Base-by-base conservation (phyloP, 2,888 invertebrate species). In the Volucella bombylans region DNA sequence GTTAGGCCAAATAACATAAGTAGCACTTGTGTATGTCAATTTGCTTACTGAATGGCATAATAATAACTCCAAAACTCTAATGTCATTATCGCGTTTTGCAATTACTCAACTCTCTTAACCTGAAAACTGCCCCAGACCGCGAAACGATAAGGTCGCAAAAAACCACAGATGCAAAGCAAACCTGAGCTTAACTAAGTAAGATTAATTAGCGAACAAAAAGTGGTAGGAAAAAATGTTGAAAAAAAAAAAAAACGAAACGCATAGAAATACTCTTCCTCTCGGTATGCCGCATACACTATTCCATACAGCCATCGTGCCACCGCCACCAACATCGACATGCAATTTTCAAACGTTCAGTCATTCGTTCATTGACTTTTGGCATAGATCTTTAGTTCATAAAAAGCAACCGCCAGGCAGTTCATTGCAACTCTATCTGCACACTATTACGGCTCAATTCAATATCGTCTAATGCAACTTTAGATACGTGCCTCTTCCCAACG, bases 341-440 rank as follows among this genome's bases (percentile, higher is more conserved):
- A 78, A 64, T 68, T 78, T 78, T 78, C 67, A 82, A 78, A 73
- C 68, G 23, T 61, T 82, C 62, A 78, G 59, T 73, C 71, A 68
- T 57, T 67, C 82, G 82, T 83, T 79, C 83, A 45, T 85, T 85
- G 83, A 85, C 83, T 80, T 85, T 85, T 85, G 83, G 83, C 83
- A 85, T 85, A 85, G 83, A 85, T 85, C 83, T 85, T 85, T 76
- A 76, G 61, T n/a, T 15, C 15, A 9, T 14, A 83, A 79, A 62
- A 76, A 67, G 67, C 64, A 62, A 76, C 43, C 65, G 71, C 71
- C 76, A 71, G 69, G 81, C 81, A 54, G 81, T 81, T 81, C 81
- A 81, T 76, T 81, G 81, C 71, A 81, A 81, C 69, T 64, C 55
- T 73, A 39, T 71, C 62, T 59, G 55, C 43, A 67, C 18, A 23